phyloP scores from a whole-genome alignment of 2,797 vertebrate species.

The Lepilemur ruficaudatus region DNA sequence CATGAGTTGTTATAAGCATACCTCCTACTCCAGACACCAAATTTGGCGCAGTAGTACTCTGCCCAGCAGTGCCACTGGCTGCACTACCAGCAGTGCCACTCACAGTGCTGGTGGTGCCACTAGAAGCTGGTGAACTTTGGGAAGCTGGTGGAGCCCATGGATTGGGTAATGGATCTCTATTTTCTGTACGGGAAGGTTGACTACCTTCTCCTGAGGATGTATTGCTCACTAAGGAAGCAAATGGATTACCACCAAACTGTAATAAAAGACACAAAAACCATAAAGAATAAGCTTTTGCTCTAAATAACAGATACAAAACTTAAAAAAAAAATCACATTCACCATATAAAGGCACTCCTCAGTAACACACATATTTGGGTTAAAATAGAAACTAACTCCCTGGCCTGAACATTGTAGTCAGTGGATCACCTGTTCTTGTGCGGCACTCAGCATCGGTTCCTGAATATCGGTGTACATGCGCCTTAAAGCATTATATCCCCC shows the following conservation, averaged over 20 bases:
- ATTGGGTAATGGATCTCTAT: slow-evolving; percentile 89
- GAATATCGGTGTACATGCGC: slow-evolving; percentile 90
- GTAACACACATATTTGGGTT: neutral
- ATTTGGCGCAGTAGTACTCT: slow-evolving; percentile 79
- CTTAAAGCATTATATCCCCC: slow-evolving; percentile 89
- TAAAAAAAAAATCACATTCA: neutral
- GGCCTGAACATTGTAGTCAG: neutral
- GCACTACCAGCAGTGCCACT: slow-evolving; percentile 64
- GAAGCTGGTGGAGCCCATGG: slow-evolving; percentile 86
- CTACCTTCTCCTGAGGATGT: slow-evolving; percentile 82
- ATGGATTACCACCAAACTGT: slow-evolving; percentile 90
- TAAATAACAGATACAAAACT: neutral
- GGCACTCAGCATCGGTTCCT: slow-evolving; percentile 90
- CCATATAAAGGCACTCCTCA: neutral
- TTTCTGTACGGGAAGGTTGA: slow-evolving; percentile 89
- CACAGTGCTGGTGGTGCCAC: slow-evolving; percentile 45
- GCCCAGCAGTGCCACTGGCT: slow-evolving; percentile 73
- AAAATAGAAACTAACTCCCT: neutral
- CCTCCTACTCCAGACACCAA: slow-evolving; percentile 86
- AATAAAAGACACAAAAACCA: slow-evolving; percentile 54
- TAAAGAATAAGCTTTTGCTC: slow-evolving; percentile 10
- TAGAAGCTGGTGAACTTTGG: slow-evolving; percentile 78
- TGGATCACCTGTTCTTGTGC: slow-evolving; percentile 88
- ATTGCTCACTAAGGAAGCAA: slow-evolving; percentile 89
- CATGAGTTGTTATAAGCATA: slow-evolving; percentile 53